A percentile compares a stretch with the other conserved stretches of the same genome.
Conservation (phyloP, 2,113 vertebrate species). For the Acrocephalus arundinaceus region DNA sequence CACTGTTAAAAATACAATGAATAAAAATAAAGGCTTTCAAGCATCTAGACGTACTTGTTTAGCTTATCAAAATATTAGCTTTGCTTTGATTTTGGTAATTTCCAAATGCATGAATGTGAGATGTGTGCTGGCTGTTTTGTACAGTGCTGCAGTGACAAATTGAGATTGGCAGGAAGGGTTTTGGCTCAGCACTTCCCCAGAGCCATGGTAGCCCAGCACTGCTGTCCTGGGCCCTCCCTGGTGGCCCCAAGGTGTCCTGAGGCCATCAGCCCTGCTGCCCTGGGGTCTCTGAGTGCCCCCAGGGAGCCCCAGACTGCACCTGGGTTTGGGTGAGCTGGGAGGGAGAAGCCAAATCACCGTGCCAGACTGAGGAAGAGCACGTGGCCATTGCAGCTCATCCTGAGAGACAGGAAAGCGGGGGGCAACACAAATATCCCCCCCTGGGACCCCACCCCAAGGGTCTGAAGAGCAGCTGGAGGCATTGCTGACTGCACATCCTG, state of each 20-base stretch:
- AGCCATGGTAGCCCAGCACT: neutral
- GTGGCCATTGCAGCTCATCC: accelerated
- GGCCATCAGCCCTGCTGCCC: neutral
- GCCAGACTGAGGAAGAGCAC: neutral
- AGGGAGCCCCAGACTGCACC: neutral
- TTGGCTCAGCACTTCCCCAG: neutral
- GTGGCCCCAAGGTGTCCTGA: neutral
- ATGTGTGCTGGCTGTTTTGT: neutral
- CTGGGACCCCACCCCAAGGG: neutral
- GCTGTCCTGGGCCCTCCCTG: neutral
- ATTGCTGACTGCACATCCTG: neutral
- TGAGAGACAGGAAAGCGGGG: neutral
- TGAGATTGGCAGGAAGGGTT: neutral
- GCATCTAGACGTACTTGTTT: neutral
- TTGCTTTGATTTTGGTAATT: neutral
- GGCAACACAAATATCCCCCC: neutral
- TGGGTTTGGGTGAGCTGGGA: neutral
- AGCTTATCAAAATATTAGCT: neutral
- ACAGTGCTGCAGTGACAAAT: neutral
- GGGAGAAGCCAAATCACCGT: neutral
- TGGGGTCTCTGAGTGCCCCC: neutral
- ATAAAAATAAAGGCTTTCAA: neutral
- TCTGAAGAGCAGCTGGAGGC: neutral
- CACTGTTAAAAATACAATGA: neutral
- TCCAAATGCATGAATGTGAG: neutral